phyloP scores from a whole-genome alignment of 2,797 vertebrate genomes.

The Alexandromys oeconomus region DNA sequence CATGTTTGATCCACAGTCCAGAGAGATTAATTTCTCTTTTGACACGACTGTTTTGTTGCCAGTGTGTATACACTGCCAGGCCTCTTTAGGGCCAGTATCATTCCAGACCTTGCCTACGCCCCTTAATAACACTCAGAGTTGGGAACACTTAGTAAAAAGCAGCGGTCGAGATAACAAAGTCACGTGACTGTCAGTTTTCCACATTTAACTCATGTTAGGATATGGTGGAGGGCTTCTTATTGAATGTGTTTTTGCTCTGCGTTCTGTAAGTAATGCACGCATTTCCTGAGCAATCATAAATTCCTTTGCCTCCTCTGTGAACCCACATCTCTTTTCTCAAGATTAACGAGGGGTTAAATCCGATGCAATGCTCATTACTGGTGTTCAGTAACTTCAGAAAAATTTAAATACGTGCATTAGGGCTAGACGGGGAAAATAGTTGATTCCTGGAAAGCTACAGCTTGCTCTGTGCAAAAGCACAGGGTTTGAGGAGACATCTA shows the following conservation, averaged over 20 bases:
- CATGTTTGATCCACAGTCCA: neutral
- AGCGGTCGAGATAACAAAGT: neutral
- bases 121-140: conserved; percentile 2
- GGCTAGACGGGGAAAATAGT: conserved; percentile 50
- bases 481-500: conserved; percentile 53
- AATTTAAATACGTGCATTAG: conserved; percentile 60
- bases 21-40: neutral
- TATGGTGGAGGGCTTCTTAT: neutral
- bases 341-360: conserved; percentile 62
- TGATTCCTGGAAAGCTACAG: conserved; percentile 62
- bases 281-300: conserved; percentile 46
- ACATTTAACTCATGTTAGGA: conserved; percentile 14
- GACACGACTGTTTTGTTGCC: conserved; percentile 30
- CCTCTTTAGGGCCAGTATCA: neutral
- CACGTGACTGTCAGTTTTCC: conserved; percentile 26
- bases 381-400: conserved; percentile 66
- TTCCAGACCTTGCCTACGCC: neutral
- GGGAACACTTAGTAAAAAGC: neutral
- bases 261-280: conserved; percentile 31
- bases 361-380: conserved; percentile 61
- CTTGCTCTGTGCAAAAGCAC: conserved; percentile 32
- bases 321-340: conserved; percentile 31
- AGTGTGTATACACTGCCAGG: neutral
- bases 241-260: conserved; percentile 35
- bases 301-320: conserved; percentile 55